Evolutionary conservation across 2,113 vertebrate genomes (phyloP), one percentile per base, ranked within the genome.

Genomic region (Spea multiplicata): DNA sequence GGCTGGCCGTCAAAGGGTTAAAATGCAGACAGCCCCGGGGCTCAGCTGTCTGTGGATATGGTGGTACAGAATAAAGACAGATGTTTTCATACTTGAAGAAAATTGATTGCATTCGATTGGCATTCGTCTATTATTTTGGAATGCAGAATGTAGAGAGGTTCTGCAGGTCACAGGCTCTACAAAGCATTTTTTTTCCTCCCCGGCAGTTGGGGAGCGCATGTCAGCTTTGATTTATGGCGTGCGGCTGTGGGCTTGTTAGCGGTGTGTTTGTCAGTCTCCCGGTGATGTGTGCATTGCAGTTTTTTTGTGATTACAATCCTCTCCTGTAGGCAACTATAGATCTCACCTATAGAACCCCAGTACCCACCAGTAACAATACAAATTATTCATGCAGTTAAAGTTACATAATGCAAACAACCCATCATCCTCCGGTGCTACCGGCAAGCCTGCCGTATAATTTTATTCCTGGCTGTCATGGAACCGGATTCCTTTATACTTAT

Each of bases 191-290:
- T 74, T 93, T 93, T 92, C 88, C 16, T 67, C 16, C 59, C 91
- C 94, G 94, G 93, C 92, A 88, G 87, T 91, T 87, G 87, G 92
- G 93, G 93, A 94, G 90, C 81, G 82, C 90, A 90, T 96, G 96
- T 95, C 95, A 95, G 88, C 88, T 95, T 95, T 96, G 95, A 97
- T 96, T 97, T 96, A 97, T 96, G 93, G 94, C 94, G 93, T 95
- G 87, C 90, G 91, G 86, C 91, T 95, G 86, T 87, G 81, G 86
- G 88, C 89, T 90, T 91, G 93, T 92, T 92, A 89, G 91, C 87
- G 84, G 90, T 91, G 89, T 92, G 90, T 93, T 65, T 94, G 92
- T 93, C 94, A 93, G 92, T 92, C 90, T 89, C 87, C 85, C 86
- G 88, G 87, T 95, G 94, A 95, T 91, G 89, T 91, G 95, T 94